Evolutionary conservation across 1,140 invertebrate genomes (phyloP).

Genomic region (Danaus melanippus): DNA sequence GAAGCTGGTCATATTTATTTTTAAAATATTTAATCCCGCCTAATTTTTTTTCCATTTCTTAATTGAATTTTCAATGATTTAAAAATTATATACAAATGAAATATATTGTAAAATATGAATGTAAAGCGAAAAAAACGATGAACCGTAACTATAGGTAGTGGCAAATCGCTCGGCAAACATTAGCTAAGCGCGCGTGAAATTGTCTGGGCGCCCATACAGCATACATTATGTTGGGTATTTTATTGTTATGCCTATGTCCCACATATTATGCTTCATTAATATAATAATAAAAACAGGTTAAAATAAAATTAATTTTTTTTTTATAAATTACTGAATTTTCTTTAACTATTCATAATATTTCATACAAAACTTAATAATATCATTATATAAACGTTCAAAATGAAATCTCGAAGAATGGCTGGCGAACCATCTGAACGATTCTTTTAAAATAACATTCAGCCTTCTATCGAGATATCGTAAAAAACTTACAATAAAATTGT

Average conservation of each 20-base stretch:
- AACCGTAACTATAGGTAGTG: constrained; percentile 32
- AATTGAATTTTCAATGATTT: too few species aligned
- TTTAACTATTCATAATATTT: too few species aligned
- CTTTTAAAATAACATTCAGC: constrained; percentile 15
- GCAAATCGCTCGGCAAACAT: constrained; percentile 60
- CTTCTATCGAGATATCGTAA: constrained; percentile 19
- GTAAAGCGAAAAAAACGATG: constrained; percentile 27
- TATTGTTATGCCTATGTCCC: constrained; percentile 17
- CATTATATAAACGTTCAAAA: too few species aligned
- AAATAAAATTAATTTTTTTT: too few species aligned
- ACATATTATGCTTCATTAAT: background rate
- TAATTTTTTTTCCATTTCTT: too few species aligned
- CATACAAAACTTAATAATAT: too few species aligned
- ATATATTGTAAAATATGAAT: too few species aligned
- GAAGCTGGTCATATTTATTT: too few species aligned
- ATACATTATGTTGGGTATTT: constrained; percentile 35
- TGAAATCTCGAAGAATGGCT: background rate
- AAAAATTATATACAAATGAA: too few species aligned
- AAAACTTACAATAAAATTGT: constrained; percentile 32
- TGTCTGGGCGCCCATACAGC: constrained; percentile 39
- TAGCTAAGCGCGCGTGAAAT: constrained; percentile 59
- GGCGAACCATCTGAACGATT: constrained; percentile 7
- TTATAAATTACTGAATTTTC: too few species aligned
- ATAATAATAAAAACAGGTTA: too few species aligned
- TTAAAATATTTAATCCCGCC: too few species aligned